Evolutionary conservation across 1,140 invertebrate species (phyloP).

Genomic region (Paramacrobiotus metropolitanus): DNA sequence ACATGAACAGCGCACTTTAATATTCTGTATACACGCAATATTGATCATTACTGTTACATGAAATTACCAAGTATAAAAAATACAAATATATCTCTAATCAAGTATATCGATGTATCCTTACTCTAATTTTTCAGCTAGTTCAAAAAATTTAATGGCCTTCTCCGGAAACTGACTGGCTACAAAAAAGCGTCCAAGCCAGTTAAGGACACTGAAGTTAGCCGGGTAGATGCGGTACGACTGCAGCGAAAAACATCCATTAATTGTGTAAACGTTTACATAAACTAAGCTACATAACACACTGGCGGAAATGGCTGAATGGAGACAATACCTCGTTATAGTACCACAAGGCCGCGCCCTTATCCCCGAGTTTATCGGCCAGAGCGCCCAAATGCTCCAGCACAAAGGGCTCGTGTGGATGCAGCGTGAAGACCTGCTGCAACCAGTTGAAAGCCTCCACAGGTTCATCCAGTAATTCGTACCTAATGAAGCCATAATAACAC

Average conservation of each 20-base stretch:
- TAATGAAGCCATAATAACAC: background rate
- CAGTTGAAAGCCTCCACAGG: background rate
- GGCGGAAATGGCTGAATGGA: background rate
- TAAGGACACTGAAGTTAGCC: slow-evolving; percentile 61
- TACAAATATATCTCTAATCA: background rate
- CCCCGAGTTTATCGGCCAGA: background rate
- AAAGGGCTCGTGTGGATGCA: background rate
- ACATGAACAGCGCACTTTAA: too few relatives aligned
- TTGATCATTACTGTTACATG: too few relatives aligned
- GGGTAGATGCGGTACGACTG: slow-evolving; percentile 68
- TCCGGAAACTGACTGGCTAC: slow-evolving; percentile 68
- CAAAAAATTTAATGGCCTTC: slow-evolving; percentile 65
- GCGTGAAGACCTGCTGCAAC: background rate
- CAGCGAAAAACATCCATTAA: slow-evolving; percentile 12
- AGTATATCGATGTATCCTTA: slow-evolving; percentile 18
- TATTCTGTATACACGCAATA: too few relatives aligned
- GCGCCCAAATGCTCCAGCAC: background rate
- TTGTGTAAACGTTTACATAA: too few relatives aligned
- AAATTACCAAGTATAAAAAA: background rate
- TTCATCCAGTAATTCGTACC: background rate
- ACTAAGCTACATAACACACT: too few relatives aligned
- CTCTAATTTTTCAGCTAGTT: slow-evolving; percentile 62
- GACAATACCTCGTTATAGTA: background rate
- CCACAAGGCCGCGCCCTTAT: slow-evolving; percentile 4
- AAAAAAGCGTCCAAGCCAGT: slow-evolving; percentile 74